Conservation (phyloP, 2,113 vertebrate species). For the Megalops atlanticus region DNA sequence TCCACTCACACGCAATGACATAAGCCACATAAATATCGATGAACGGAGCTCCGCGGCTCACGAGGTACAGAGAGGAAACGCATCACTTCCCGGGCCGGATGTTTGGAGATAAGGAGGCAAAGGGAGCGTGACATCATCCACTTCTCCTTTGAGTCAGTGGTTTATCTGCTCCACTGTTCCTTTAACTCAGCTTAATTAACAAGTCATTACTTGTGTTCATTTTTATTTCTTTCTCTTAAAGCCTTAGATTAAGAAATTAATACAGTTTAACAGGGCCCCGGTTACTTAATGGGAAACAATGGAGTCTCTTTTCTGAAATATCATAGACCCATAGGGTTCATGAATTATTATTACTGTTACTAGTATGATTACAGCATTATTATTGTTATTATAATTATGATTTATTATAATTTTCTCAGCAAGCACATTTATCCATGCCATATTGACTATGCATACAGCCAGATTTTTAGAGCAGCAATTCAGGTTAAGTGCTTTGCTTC, state of each 20-base stretch:
- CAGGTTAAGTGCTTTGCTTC: background rate
- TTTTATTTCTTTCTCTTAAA: background rate
- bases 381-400: too few relatives aligned
- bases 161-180: background rate
- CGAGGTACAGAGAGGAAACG: slow-evolving; percentile 30
- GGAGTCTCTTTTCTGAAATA: too few relatives aligned
- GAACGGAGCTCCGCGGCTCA: background rate
- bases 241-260: background rate
- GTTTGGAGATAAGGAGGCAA: slow-evolving; percentile 58
- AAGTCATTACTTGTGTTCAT: background rate
- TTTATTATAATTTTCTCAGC: too few relatives aligned
- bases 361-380: too few relatives aligned
- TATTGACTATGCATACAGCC: too few relatives aligned
- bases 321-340: too few relatives aligned
- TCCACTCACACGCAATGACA: slow-evolving; percentile 43
- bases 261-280: background rate
- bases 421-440: too few relatives aligned
- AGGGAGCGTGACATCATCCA: slow-evolving; percentile 60
- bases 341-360: too few relatives aligned
- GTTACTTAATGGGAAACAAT: too few relatives aligned
- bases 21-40: background rate
- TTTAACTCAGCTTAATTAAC: background rate
- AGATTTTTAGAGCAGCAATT: too few relatives aligned
- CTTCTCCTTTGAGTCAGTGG: slow-evolving; percentile 14
- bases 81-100: slow-evolving; percentile 56